Base-by-base conservation (phyloP, 2,113 vertebrate species). In the Patagioenas fasciata region DNA sequence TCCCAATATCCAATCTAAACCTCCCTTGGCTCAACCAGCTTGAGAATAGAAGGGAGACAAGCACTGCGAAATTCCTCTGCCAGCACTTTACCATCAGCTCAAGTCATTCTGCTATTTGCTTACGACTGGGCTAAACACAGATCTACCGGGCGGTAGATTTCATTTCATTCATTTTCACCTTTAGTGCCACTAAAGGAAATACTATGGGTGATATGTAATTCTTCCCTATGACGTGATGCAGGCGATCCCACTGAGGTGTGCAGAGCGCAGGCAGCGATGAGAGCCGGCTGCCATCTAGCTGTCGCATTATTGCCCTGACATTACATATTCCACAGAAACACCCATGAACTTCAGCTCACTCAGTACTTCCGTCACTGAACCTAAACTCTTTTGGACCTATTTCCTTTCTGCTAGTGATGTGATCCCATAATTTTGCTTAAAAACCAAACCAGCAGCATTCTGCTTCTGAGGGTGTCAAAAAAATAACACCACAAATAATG, bases 281-380 rank as follows among this genome's bases (percentile, higher is more conserved):
- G 56, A 44, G 81, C 78, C 79, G 91, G 95, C 94, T 96, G 96
- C 96, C 96, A 96, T 78, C 94, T 95, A 92, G 93, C 96, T 93
- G 94, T 29, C 89, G 93, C 44, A 47, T 16, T 67, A 48, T n/a
- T 51, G 44, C 7, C 31, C 69, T 84, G 38, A 60, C 31, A 5
- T 60, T 31, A 29, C 32, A 18, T 32, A 64, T 47, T 28, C 80
- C 75, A 34, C 42, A 26, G 38, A 44, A 51, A 57, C 7, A 23
- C 31, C 72, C 28, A 11, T 1, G 24, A 67, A 60, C 47, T 31
- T 42, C 0, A 11, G 21, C 15, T 4, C 16, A 11, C 32, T 15
- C 24, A 3, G 4, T 3, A 12, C 10, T 9, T 10, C 29, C 7
- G 10, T 3, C 12, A 1, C 62, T 10, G 64, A 9, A 11, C 51